Percentiles rank a stretch among this genome's conserved stretches.
phyloP scores from a whole-genome alignment of 2,797 vertebrate genomes.

The Emydoidea blandingii region DNA sequence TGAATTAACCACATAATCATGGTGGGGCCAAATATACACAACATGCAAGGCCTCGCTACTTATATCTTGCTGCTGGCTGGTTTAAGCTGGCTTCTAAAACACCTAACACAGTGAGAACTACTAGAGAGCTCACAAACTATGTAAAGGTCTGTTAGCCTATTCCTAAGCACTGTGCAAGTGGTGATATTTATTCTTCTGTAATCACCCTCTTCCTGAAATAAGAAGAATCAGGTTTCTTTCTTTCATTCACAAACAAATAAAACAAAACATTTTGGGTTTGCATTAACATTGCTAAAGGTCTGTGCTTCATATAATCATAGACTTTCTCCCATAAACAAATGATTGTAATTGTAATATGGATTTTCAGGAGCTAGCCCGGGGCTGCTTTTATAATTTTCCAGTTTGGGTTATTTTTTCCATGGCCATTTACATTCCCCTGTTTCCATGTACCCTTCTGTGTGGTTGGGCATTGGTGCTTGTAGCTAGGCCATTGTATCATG shows the following conservation, averaged over 20 bases:
- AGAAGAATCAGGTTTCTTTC: neutral
- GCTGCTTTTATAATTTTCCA: neutral
- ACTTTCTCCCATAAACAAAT: neutral
- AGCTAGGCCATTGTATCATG: neutral
- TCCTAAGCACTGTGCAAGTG: neutral
- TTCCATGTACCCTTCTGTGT: neutral
- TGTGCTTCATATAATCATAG: neutral
- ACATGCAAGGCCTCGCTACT: neutral
- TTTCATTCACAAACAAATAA: too few species aligned
- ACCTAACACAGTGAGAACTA: too few species aligned
- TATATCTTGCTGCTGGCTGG: neutral
- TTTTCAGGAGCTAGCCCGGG: neutral
- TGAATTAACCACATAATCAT: neutral
- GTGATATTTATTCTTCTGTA: neutral
- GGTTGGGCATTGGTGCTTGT: neutral
- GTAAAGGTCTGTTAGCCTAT: neutral
- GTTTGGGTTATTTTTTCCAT: neutral
- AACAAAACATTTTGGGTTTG: neutral
- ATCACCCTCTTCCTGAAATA: neutral
- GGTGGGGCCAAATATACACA: neutral
- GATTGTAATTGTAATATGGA: too few species aligned
- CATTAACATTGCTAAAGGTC: neutral
- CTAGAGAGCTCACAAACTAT: neutral
- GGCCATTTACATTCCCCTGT: neutral
- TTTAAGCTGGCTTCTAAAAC: neutral